A percentile compares a stretch with the other conserved stretches of the same genome.
Conservation (phyloP, 1,140 invertebrate species). For the Nixonia krombeini region DNA sequence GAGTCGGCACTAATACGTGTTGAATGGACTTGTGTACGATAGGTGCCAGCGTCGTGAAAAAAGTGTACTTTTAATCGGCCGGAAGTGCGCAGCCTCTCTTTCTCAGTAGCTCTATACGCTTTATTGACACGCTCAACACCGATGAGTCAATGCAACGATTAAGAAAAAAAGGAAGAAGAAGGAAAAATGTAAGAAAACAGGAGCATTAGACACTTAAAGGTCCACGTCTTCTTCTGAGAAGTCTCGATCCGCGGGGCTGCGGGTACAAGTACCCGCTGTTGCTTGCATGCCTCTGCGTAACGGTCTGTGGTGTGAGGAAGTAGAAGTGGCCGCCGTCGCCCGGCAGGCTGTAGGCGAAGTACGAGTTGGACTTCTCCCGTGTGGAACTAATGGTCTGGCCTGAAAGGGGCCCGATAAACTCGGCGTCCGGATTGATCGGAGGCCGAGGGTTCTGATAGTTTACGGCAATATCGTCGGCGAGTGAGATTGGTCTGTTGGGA, state of each 20-base stretch:
- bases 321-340: constrained; percentile 82
- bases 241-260: constrained; percentile 66
- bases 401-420: constrained; percentile 63
- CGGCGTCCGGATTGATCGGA: constrained; percentile 72
- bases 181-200: too few relatives aligned
- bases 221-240: constrained; percentile 69
- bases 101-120: too few relatives aligned
- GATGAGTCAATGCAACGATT: too few relatives aligned
- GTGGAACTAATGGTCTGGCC: constrained; percentile 42
- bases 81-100: too few relatives aligned
- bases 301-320: constrained; percentile 80
- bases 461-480: constrained; percentile 69
- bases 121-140: too few relatives aligned
- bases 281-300: constrained; percentile 64
- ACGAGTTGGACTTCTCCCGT: constrained; percentile 69
- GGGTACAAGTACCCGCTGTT: constrained; percentile 60
- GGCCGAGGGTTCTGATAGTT: constrained; percentile 73
- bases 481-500: constrained; percentile 54
- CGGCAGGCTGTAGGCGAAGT: constrained; percentile 79
- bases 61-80: too few relatives aligned
- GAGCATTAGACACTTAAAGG: constrained; percentile 36
- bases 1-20: too few relatives aligned
- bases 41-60: too few relatives aligned
- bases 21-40: too few relatives aligned
- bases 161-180: too few relatives aligned